Evolutionary conservation across 2,797 vertebrate genomes (phyloP), one percentile per base, ranked within the genome.

Genomic region (Acanthornis magna): DNA sequence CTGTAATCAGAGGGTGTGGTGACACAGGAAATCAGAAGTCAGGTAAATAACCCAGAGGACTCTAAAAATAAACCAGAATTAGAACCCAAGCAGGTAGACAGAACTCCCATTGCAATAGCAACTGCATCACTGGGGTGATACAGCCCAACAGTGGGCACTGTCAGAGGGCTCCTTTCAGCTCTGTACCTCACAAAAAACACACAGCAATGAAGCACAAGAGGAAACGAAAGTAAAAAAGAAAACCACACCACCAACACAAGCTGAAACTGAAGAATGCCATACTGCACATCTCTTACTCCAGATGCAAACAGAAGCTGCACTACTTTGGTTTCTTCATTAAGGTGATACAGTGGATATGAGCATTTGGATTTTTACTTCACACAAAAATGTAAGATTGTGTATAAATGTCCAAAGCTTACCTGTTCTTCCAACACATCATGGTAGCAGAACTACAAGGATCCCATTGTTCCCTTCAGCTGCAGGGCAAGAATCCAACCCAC

Each of bases 401-500:
- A 50, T n/a, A 63, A 70, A 47, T 14, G 7, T 42, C 60, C 77
- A 50, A 47, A 75, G 63, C 63, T 87, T 94, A 93, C 84, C 92
- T 93, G 70, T 55, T 78, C 80, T 65, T 70, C 38, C 76, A 93
- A 43, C 25, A 40, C 48, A 67, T 25, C 66, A 25, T 15, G 16
- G 70, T 78, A 54, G 48, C 45, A 90, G 74, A 82, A 61, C 91
- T 81, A 93, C 83, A 93, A 81, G 71, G 77, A 82, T 57, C 32
- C 40, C 70, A 66, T 75, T 89, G 62, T 80, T 79, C 40, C 62
- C 48, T 84, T 65, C 42, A 79, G 86, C 55, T 63, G 60, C 83
- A 83, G 74, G 88, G 92, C 86, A 83, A 76, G 90, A 82, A 48
- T 76, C 78, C 93, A 95, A 32, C 50, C 53, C 76, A 43, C 86